Evolutionary conservation across 2,113 vertebrate genomes (phyloP).

Genomic region (Orientallactaga bullata): DNA sequence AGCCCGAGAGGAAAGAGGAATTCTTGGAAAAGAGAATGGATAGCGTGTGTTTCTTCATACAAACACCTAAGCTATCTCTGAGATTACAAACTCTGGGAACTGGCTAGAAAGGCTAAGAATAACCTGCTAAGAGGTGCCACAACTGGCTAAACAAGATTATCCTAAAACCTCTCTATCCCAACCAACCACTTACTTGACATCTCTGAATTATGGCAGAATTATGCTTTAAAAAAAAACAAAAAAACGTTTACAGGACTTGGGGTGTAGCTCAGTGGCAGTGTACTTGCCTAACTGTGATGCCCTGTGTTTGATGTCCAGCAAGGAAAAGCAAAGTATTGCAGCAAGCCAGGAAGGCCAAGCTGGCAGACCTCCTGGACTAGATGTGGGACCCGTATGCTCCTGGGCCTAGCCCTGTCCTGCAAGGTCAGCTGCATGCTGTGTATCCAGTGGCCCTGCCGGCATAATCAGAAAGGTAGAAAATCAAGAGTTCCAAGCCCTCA

Average conservation of each 20-base stretch:
- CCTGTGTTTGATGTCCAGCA: neutral
- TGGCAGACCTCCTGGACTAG: neutral
- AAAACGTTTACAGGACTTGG: neutral
- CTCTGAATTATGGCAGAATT: neutral
- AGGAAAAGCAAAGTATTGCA: neutral
- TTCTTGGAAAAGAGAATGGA: neutral
- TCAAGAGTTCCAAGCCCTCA: neutral
- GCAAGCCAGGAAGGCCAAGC: neutral
- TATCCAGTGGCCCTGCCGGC: neutral
- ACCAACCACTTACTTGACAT: neutral
- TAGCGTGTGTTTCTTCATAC: too few relatives aligned
- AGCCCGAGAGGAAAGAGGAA: neutral
- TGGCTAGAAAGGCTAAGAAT: neutral
- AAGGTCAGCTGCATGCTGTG: accelerated
- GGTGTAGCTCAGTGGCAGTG: neutral
- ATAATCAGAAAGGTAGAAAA: neutral
- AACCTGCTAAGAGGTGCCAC: neutral
- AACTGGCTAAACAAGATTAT: neutral
- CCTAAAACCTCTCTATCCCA: neutral
- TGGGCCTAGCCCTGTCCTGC: neutral
- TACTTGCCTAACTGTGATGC: too few relatives aligned
- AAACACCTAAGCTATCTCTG: neutral
- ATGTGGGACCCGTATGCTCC: neutral
- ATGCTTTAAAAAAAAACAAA: neutral
- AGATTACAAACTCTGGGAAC: neutral